These are phyloP conservation scores for Epicauta chinensis DNA, from an alignment of 1,140 invertebrate genomes.

Conservation along the genomic window DNA sequence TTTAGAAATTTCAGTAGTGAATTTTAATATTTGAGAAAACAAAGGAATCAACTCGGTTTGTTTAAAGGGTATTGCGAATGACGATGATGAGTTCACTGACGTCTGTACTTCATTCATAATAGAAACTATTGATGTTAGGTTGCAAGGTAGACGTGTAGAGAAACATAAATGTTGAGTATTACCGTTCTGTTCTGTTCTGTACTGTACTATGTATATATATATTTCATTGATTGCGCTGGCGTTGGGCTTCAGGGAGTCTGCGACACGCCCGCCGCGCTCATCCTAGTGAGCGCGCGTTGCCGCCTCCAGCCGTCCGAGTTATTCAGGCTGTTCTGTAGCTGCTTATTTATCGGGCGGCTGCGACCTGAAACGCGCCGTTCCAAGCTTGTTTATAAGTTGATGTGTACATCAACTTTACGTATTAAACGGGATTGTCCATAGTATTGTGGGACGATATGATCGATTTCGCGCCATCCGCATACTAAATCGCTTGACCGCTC, in stretches of 20 bases:
- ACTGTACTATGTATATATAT: slow-evolving; percentile 29
- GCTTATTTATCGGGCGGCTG: slow-evolving; percentile 44
- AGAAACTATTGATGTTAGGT: slow-evolving; percentile 6
- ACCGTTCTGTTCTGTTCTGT: background rate
- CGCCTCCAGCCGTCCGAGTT: slow-evolving; percentile 37
- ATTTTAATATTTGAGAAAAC: slow-evolving; percentile 3
- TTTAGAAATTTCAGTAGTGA: slow-evolving; percentile 1
- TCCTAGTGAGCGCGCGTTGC: slow-evolving; percentile 33
- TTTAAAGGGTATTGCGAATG: background rate
- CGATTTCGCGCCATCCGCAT: slow-evolving; percentile 3
- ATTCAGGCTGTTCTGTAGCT: slow-evolving; percentile 37
- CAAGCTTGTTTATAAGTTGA: slow-evolving; percentile 12
- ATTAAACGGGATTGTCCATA: background rate
- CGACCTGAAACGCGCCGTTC: slow-evolving; percentile 37
- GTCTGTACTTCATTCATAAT: slow-evolving; percentile 4
- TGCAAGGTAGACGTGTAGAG: slow-evolving; percentile 4
- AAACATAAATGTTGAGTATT: background rate
- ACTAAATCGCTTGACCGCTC: slow-evolving; percentile 14
- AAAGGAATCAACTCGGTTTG: background rate
- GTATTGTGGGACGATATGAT: slow-evolving; percentile 5
- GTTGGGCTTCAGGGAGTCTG: slow-evolving; percentile 39
- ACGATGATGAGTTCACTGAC: background rate
- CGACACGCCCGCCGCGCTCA: slow-evolving; percentile 40
- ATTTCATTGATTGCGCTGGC: slow-evolving; percentile 42
- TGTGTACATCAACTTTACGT: background rate